Conservation (phyloP, 2,888 invertebrate genomes). For the Malthinus flaveolus region DNA sequence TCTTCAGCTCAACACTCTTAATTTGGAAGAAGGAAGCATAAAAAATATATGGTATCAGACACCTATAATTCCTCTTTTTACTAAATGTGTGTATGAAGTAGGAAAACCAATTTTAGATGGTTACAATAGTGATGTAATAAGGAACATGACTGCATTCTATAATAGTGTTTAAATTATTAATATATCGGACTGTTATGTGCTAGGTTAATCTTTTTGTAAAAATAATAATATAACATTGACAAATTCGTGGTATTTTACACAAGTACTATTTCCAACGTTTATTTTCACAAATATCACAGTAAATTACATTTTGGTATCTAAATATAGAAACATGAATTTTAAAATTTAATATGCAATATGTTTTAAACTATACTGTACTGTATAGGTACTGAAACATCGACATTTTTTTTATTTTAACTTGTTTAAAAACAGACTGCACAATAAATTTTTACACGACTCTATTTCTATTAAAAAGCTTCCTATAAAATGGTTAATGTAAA, state of each 20-base stretch:
- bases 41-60: constrained; percentile 84
- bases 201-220: background rate
- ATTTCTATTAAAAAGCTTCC: too few relatives aligned
- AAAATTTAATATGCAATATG: too few relatives aligned
- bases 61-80: constrained; percentile 66
- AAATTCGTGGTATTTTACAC: background rate
- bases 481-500: too few relatives aligned
- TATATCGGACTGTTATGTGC: background rate
- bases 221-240: background rate
- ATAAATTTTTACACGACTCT: too few relatives aligned
- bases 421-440: too few relatives aligned
- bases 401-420: too few relatives aligned
- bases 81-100: constrained; percentile 64
- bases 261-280: background rate
- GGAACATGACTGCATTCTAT: constrained; percentile 79
- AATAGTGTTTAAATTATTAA: constrained; percentile 58
- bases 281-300: background rate
- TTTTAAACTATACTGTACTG: too few relatives aligned
- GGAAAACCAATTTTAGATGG: constrained; percentile 70
- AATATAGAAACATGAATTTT: too few relatives aligned
- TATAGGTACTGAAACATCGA: too few relatives aligned
- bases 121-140: constrained; percentile 79
- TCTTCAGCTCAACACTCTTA: constrained; percentile 81
- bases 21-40: constrained; percentile 63
- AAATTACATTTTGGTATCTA: too few relatives aligned